Conservation (phyloP, 2,113 vertebrate species). For the Plecotus auritus region DNA sequence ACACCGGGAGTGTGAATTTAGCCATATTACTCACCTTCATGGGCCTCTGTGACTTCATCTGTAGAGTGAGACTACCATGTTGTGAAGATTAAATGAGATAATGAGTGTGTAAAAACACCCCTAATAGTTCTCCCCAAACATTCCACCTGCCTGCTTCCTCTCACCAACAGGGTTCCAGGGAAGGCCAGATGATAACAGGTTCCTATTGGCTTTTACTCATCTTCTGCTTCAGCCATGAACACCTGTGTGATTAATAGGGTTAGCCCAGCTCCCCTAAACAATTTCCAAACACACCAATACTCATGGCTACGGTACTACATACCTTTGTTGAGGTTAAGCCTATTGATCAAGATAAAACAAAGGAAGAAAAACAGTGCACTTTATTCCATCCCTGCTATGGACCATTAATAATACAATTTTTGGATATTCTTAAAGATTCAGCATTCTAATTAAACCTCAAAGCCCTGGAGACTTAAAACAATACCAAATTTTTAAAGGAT, state of each 20-base stretch:
- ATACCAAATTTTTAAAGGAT: slow-evolving; percentile 31
- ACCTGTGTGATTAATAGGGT: not conserved
- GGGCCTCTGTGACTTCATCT: not conserved
- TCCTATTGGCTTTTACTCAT: not conserved
- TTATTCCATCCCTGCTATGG: not conserved
- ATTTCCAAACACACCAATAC: not conserved
- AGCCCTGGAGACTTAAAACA: slow-evolving; percentile 21
- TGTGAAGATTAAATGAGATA: not conserved
- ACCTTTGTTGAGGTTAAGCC: not conserved
- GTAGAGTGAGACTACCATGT: not conserved
- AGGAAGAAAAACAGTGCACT: not conserved
- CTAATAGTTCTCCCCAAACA: not conserved
- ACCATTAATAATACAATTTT: not conserved
- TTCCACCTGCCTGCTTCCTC: not conserved
- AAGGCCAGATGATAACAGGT: not conserved
- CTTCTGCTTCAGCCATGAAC: not conserved
- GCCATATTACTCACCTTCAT: not conserved
- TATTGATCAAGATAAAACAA: not conserved
- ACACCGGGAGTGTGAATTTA: not conserved
- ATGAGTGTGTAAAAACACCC: not conserved
- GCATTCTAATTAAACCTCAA: slow-evolving; percentile 28
- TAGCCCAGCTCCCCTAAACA: not conserved
- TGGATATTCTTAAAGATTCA: not conserved
- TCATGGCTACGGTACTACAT: not conserved
- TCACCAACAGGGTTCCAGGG: not conserved